Conservation (phyloP, 2,888 invertebrate genomes). For the Oasisia sp. region DNA sequence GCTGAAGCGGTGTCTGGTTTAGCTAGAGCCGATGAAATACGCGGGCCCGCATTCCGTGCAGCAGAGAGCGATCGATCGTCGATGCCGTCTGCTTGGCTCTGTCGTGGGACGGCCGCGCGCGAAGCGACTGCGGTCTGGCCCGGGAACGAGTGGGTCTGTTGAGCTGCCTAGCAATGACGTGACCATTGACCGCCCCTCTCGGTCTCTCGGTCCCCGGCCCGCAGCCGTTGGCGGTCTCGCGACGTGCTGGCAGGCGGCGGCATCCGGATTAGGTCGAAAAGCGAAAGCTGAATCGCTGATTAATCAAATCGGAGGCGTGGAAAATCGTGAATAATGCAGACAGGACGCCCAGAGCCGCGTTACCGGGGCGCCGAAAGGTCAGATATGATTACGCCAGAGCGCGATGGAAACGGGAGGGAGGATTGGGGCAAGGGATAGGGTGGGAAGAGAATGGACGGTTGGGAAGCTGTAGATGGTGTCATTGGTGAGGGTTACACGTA, state of each 20-base stretch:
- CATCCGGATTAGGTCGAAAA: constrained; percentile 10
- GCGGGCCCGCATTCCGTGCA: background rate
- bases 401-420: background rate
- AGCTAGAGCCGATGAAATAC: background rate
- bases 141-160: background rate
- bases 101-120: background rate
- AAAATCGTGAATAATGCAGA: constrained; percentile 17
- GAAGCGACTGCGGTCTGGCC: background rate
- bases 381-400: background rate
- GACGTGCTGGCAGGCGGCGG: background rate
- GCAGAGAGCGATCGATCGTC: background rate
- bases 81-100: background rate
- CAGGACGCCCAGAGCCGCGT: background rate
- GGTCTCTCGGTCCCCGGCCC: background rate
- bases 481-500: too few relatives aligned
- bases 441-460: too few relatives aligned
- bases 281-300: constrained; percentile 8
- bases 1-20: background rate
- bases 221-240: background rate
- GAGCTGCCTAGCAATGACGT: background rate
- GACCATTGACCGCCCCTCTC: background rate
- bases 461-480: too few relatives aligned
- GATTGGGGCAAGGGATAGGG: background rate
- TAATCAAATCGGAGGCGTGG: constrained; percentile 9
- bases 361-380: background rate